Percentiles rank a stretch among this genome's conserved stretches.
phyloP scores from a whole-genome alignment of 2,113 vertebrate genomes.

The Forbesichthys papilliferus region DNA sequence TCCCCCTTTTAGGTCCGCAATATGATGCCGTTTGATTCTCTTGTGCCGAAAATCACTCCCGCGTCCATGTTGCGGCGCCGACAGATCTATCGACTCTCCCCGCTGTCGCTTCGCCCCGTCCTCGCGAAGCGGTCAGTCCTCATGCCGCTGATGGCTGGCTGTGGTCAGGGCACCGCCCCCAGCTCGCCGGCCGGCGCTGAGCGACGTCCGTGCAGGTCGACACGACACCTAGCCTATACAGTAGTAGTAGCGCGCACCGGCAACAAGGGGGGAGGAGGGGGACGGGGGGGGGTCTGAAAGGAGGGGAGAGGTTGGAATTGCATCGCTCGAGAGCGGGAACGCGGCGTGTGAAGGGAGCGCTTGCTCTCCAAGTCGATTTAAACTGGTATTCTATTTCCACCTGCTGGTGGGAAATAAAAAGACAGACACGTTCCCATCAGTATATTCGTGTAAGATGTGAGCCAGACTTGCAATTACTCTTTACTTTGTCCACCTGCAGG shows the following conservation, averaged over 20 bases:
- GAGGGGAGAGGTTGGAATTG: constrained; percentile 52
- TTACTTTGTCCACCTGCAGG: too few species aligned
- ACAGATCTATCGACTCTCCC: constrained; percentile 6
- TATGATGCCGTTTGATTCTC: constrained; percentile 38
- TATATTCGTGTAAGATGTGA: too few species aligned
- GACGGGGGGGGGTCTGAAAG: not conserved
- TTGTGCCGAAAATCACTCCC: constrained; percentile 18
- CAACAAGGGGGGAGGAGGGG: not conserved
- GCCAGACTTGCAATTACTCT: too few species aligned
- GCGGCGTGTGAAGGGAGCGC: constrained; percentile 22
- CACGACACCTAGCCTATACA: constrained; percentile 12
- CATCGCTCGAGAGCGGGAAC: constrained; percentile 22
- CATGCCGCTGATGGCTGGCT: not conserved
- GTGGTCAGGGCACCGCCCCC: constrained; percentile 34
- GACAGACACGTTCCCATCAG: too few species aligned
- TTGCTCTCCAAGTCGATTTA: too few species aligned
- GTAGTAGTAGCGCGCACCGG: constrained; percentile 1
- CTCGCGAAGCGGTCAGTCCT: constrained; percentile 7
- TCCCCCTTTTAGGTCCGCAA: constrained; percentile 28
- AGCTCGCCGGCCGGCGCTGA: constrained; percentile 19
- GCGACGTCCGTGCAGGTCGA: constrained; percentile 35
- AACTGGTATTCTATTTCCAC: too few species aligned
- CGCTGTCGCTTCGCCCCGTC: not conserved
- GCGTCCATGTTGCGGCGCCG: constrained; percentile 49
- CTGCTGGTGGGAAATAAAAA: too few species aligned